Evolutionary conservation across 2,797 vertebrate species (phyloP).

Genomic region (Lycodopsis pacificus): DNA sequence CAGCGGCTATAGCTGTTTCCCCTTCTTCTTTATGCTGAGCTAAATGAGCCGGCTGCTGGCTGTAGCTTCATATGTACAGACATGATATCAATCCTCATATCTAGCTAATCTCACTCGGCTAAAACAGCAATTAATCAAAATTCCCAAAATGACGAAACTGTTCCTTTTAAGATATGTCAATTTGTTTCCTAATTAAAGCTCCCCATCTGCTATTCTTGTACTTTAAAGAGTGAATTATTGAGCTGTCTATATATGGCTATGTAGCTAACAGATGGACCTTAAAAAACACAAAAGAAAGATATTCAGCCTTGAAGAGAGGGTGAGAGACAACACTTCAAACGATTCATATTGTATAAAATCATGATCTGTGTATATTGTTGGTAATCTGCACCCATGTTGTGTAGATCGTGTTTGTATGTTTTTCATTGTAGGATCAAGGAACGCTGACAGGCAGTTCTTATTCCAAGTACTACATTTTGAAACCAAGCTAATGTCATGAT

Average conservation of each 20-base stretch:
- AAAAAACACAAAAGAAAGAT: background rate
- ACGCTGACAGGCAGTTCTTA: background rate
- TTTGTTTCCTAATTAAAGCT: constrained; percentile 48
- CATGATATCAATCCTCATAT: background rate
- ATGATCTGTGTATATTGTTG: no score
- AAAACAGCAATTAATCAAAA: background rate
- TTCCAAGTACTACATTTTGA: constrained; percentile 1
- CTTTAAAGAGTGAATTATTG: constrained; percentile 34
- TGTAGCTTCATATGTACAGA: background rate
- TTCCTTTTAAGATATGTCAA: constrained; percentile 21
- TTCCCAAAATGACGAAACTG: constrained; percentile 3
- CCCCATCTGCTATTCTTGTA: constrained; percentile 41
- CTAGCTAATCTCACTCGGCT: background rate
- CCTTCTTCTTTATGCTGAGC: background rate
- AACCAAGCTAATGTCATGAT: constrained; percentile 15
- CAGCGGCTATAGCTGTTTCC: background rate
- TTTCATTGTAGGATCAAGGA: background rate
- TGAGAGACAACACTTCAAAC: background rate
- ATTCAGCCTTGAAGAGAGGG: background rate
- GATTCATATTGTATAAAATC: background rate
- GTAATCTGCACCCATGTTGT: background rate
- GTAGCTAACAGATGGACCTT: constrained; percentile 37
- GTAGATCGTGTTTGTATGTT: background rate
- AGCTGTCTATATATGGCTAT: constrained; percentile 7
- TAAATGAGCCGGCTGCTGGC: background rate